phyloP scores from a whole-genome alignment of 2,888 invertebrate genomes.

The Thelaira solivaga region DNA sequence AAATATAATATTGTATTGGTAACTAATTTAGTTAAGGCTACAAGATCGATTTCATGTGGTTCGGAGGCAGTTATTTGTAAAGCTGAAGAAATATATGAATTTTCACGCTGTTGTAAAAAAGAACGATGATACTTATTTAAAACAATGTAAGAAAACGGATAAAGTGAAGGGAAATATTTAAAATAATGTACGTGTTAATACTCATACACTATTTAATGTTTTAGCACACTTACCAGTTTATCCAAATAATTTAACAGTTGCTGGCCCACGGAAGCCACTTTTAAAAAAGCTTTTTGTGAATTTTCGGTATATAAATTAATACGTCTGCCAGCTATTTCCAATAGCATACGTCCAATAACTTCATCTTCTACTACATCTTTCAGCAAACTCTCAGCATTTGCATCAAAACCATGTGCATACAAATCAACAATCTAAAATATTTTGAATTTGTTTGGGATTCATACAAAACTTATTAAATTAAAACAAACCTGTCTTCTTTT shows the following conservation, averaged over 20 bases:
- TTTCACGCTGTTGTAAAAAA: constrained; percentile 51
- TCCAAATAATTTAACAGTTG: constrained; percentile 87
- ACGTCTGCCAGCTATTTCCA: constrained; percentile 89
- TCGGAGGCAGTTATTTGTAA: constrained; percentile 70
- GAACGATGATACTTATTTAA: neutral
- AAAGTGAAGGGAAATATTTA: neutral
- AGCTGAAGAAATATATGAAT: constrained; percentile 56
- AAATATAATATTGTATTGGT: constrained; percentile 76
- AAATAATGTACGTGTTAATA: too few species aligned
- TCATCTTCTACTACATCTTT: constrained; percentile 83
- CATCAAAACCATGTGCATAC: constrained; percentile 82
- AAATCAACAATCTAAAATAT: constrained; percentile 79
- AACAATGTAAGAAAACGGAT: neutral
- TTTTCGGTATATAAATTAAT: constrained; percentile 82
- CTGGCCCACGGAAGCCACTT: constrained; percentile 87
- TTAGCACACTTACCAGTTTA: constrained; percentile 79
- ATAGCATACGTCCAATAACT: constrained; percentile 83
- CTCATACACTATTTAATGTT: constrained; percentile 39
- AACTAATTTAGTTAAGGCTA: constrained; percentile 74
- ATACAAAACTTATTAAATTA: too few species aligned
- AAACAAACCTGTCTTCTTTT: constrained; percentile 85
- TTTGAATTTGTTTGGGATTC: neutral
- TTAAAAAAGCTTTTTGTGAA: constrained; percentile 80
- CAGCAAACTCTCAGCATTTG: constrained; percentile 81
- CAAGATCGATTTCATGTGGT: constrained; percentile 72